Evolutionary conservation across 2,888 invertebrate genomes (phyloP).

Genomic region (Tipula unca): DNA sequence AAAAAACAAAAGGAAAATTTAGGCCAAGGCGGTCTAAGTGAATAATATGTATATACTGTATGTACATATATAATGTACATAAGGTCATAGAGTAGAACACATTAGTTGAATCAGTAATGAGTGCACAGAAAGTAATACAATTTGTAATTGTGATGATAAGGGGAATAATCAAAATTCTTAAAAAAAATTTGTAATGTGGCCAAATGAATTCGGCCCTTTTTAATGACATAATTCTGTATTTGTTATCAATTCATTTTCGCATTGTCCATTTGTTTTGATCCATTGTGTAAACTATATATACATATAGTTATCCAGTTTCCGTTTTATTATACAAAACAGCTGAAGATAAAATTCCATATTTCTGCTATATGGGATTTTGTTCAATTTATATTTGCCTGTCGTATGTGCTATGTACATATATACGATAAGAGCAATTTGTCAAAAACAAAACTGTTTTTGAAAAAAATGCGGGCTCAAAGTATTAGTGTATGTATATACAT

Average conservation of each 20-base stretch:
- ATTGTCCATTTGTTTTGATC: background rate
- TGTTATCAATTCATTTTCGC: background rate
- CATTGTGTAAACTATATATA: background rate
- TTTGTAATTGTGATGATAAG: background rate
- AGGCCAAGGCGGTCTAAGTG: background rate
- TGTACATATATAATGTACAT: background rate
- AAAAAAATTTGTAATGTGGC: too few relatives aligned
- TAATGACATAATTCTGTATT: background rate
- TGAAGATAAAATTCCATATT: background rate
- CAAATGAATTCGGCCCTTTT: background rate
- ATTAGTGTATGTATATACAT: background rate
- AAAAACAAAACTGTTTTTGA: background rate
- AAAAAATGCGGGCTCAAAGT: background rate
- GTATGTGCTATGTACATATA: background rate
- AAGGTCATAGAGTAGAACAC: background rate
- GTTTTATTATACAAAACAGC: background rate
- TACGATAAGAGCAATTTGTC: background rate
- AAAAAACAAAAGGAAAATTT: background rate
- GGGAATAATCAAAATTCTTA: background rate
- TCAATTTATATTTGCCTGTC: background rate
- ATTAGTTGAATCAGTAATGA: background rate
- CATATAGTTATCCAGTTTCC: background rate
- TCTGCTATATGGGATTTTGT: background rate
- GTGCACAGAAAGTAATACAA: background rate
- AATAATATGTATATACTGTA: background rate